Evolutionary conservation across 2,113 vertebrate genomes (phyloP), one percentile per base, ranked within the genome.

Genomic region (Gambusia affinis): DNA sequence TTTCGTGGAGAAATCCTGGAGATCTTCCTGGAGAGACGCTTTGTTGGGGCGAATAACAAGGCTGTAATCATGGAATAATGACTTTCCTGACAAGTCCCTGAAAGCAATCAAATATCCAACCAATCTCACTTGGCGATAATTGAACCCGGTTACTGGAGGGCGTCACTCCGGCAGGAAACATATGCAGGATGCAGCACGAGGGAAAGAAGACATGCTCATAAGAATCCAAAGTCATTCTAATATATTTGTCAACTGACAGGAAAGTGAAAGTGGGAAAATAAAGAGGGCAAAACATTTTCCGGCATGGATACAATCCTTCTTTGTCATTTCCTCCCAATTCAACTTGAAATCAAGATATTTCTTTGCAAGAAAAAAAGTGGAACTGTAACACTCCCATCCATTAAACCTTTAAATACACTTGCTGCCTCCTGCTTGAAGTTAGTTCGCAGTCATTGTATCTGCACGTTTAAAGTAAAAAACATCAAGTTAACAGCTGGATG

Each of bases 21-120:
- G 72, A 74, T 67, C 51, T 77, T 73, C 63, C 64, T 39, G 33
- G 31, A 74, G 31, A 74, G 63, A 70, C 63, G 75, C 69, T 82
- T 81, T 67, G 69, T 73, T 76, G 80, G 75, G 51, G 62, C 39
- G 70, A 81, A 84, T 85, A 80, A 80, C 78, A 82, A 84, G 22
- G 42, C 30, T 8, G 76, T 85, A 88, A 89, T 89, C 75, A 79
- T 71, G 81, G 71, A 83, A 80, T 87, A 91, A 91, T 81, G 70
- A 86, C 85, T 84, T 84, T 60, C 67, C 76, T 72, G 74, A 75
- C 73, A 67, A 62, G 78, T 76, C 78, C 66, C 65, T 67, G 75
- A 83, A 88, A 88, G 87, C 75, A 83, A 88, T 85, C 88, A 83
- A 64, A 84, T 85, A 81, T 79, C 79, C 84, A 22, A 85, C 79